phyloP scores from a whole-genome alignment of 2,113 vertebrate genomes.

The Phycodurus eques region DNA sequence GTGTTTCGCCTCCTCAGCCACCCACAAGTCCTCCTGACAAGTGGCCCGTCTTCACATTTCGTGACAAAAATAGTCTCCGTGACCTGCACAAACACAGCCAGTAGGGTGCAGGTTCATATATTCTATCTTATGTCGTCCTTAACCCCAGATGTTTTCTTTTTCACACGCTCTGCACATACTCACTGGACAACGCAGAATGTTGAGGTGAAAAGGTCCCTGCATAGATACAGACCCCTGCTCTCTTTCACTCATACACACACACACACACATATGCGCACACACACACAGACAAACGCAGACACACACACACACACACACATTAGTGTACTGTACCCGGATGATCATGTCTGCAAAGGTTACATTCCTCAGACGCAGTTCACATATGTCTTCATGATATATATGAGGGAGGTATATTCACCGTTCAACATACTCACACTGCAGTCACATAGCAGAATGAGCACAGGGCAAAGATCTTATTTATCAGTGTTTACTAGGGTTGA shows the following conservation, averaged over 20 bases:
- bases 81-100: slow-evolving; percentile 25
- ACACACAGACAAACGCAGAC: background rate
- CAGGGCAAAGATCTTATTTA: slow-evolving; percentile 17
- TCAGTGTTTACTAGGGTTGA: slow-evolving; percentile 1
- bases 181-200: slow-evolving; percentile 20
- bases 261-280: background rate
- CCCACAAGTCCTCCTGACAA: slow-evolving; percentile 32
- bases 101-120: slow-evolving; percentile 19
- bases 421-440: slow-evolving; percentile 32
- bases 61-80: slow-evolving; percentile 50
- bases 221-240: slow-evolving; percentile 32
- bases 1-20: background rate
- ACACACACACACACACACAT: slow-evolving; percentile 4
- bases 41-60: slow-evolving; percentile 55
- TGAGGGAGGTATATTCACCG: slow-evolving; percentile 21
- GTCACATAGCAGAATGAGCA: slow-evolving; percentile 3
- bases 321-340: slow-evolving; percentile 7
- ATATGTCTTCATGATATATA: slow-evolving; percentile 44
- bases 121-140: slow-evolving; percentile 30
- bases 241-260: slow-evolving; percentile 5
- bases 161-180: slow-evolving; percentile 22
- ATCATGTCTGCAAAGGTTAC: slow-evolving; percentile 47
- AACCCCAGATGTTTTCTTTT: slow-evolving; percentile 31
- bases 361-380: slow-evolving; percentile 40
- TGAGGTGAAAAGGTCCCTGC: slow-evolving; percentile 36